Percentiles rank a stretch among this genome's conserved stretches.
Evolutionary conservation across 2,888 invertebrate genomes (phyloP).

Genomic region (Thymelicus sylvestris): DNA sequence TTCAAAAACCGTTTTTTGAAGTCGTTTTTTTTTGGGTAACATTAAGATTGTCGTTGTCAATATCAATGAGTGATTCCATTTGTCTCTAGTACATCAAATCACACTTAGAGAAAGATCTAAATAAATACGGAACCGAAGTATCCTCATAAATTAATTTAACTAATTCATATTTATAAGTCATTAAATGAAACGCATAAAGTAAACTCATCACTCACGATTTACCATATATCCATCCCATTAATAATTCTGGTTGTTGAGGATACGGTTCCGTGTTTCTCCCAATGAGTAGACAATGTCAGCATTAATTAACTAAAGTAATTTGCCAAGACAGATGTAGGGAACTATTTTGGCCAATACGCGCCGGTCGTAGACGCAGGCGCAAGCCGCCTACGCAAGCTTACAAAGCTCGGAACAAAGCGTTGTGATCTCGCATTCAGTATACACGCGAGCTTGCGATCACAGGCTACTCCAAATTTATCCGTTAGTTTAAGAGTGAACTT

Average conservation of each 20-base stretch:
- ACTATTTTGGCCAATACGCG: conserved; percentile 62
- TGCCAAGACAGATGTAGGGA: conserved; percentile 72
- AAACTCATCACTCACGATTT: conserved; percentile 1
- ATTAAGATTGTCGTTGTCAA: too few relatives aligned
- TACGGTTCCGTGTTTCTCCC: conserved; percentile 31
- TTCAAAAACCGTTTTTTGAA: too few relatives aligned
- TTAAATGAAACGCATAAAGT: not conserved
- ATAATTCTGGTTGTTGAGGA: conserved; percentile 21
- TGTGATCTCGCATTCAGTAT: conserved; percentile 63
- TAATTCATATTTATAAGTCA: too few relatives aligned
- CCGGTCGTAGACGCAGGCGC: conserved; percentile 56
- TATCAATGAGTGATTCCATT: too few relatives aligned
- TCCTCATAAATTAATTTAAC: too few relatives aligned
- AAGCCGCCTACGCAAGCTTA: conserved; percentile 73
- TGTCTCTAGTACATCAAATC: too few relatives aligned
- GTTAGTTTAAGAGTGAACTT: conserved; percentile 24
- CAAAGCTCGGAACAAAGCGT: conserved; percentile 64
- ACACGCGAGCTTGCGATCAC: conserved; percentile 67
- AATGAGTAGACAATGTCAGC: conserved; percentile 46
- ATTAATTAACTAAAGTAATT: conserved; percentile 67
- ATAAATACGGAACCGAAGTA: too few relatives aligned
- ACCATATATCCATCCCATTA: conserved; percentile 12
- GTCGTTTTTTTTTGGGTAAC: too few relatives aligned
- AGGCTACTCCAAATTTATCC: conserved; percentile 55
- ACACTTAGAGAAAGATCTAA: too few relatives aligned